Percentiles rank a stretch among this genome's conserved stretches.
Evolutionary conservation across 2,888 invertebrate species (phyloP).

Genomic region (Heliconius charithonia): DNA sequence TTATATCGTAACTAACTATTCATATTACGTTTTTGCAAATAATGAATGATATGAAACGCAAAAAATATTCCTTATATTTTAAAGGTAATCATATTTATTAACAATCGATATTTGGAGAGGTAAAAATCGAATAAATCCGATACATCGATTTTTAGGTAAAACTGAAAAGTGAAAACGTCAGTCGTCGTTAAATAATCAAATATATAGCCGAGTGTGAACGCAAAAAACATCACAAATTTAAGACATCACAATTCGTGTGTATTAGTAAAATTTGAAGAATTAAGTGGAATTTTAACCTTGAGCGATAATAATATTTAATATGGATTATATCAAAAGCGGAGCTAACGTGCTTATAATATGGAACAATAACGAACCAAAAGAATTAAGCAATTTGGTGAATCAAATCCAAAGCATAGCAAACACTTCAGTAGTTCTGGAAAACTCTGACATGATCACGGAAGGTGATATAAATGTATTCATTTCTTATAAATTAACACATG

Average conservation of each 20-base stretch:
- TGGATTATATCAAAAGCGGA: constrained; percentile 58
- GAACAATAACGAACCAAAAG: constrained; percentile 76
- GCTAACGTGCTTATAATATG: constrained; percentile 84
- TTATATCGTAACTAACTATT: too few species aligned
- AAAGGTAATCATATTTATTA: background rate
- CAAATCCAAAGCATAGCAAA: constrained; percentile 75
- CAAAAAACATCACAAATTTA: too few species aligned
- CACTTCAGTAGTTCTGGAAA: constrained; percentile 83
- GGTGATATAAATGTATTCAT: constrained; percentile 72
- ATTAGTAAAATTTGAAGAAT: background rate
- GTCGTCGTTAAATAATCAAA: background rate
- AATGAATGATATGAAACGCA: too few species aligned
- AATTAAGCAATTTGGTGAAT: constrained; percentile 79
- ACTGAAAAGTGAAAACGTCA: background rate
- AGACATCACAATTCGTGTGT: background rate
- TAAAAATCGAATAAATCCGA: background rate
- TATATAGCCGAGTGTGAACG: background rate
- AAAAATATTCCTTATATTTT: too few species aligned
- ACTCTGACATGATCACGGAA: constrained; percentile 83
- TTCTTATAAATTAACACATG: constrained; percentile 10
- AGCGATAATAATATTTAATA: background rate
- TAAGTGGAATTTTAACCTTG: background rate
- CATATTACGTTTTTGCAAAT: too few species aligned
- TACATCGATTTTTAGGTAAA: background rate
- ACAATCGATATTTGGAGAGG: background rate